These are phyloP conservation scores for Amphiduros pacificus DNA, from an alignment of 2,888 invertebrate genomes.

Conservation along the genomic window DNA sequence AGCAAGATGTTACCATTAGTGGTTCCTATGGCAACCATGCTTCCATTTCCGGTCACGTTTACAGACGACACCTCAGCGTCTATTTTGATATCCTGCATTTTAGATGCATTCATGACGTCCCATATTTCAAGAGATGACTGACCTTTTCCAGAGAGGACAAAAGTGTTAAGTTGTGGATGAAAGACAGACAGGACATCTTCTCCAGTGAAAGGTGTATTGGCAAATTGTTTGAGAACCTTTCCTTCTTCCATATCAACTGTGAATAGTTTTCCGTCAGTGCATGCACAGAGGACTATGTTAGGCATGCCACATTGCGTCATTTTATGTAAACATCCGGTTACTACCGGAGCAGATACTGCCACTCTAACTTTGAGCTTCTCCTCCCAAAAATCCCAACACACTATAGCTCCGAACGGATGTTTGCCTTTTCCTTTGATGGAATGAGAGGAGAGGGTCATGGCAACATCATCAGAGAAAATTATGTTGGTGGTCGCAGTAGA, in stretches of 20 bases:
- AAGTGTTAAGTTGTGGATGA: neutral
- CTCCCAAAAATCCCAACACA: constrained; percentile 19
- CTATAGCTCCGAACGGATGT: constrained; percentile 16
- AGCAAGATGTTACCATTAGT: too few species aligned
- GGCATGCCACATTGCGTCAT: constrained; percentile 1
- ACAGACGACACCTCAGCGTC: neutral
- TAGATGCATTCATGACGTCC: neutral
- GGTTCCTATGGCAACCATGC: too few species aligned
- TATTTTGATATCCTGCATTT: neutral
- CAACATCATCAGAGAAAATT: constrained; percentile 16
- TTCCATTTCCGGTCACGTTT: too few species aligned
- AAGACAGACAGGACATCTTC: neutral
- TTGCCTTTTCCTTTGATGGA: constrained; percentile 20
- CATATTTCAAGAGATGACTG: neutral
- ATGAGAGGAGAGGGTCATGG: constrained; percentile 22
- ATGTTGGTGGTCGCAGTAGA: constrained; percentile 17
- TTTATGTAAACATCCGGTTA: constrained; percentile 13
- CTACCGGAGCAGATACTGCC: constrained; percentile 17
- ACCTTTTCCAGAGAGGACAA: neutral
- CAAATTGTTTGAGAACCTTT: neutral
- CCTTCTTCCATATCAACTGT: constrained; percentile 3
- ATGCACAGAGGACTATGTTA: constrained; percentile 19
- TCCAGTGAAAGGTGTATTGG: neutral
- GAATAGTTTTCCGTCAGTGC: constrained; percentile 14
- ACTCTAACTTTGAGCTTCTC: constrained; percentile 10